phyloP scores from a whole-genome alignment of 2,888 invertebrate species.

The Lottia gigantea region DNA sequence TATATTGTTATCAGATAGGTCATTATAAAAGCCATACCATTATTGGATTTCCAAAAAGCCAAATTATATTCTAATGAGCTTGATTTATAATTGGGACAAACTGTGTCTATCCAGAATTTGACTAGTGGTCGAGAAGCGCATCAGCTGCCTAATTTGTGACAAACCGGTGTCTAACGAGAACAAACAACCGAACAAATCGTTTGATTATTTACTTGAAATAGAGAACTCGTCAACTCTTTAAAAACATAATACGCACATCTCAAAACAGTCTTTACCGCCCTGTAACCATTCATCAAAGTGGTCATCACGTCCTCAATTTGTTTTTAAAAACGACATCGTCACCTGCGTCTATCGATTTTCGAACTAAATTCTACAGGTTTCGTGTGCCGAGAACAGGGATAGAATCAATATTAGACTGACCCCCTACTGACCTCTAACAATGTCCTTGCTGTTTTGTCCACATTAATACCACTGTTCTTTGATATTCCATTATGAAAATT shows the following conservation, averaged over 20 bases:
- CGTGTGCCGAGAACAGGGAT: background rate
- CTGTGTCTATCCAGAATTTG: background rate
- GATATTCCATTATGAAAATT: background rate
- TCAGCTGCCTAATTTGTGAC: conserved; percentile 1
- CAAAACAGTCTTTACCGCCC: background rate
- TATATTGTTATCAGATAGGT: too few species aligned
- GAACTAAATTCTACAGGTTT: background rate
- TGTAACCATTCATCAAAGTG: background rate
- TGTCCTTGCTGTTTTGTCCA: background rate
- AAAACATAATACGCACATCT: background rate
- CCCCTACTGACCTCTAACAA: background rate
- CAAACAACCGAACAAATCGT: background rate
- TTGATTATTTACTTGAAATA: conserved; percentile 1
- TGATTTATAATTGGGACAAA: too few species aligned
- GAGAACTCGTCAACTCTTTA: background rate
- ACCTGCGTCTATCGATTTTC: background rate
- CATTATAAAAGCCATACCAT: too few species aligned
- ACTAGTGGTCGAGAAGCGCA: background rate
- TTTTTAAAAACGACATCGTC: background rate
- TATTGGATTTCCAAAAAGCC: too few species aligned
- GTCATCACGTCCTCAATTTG: background rate
- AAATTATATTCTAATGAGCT: too few species aligned
- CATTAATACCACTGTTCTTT: background rate
- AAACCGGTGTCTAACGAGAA: background rate
- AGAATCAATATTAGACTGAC: conserved; percentile 7